Percentiles rank a stretch among this genome's conserved stretches.
phyloP scores from a whole-genome alignment of 2,888 invertebrate species.

The Napeogenes inachia region DNA sequence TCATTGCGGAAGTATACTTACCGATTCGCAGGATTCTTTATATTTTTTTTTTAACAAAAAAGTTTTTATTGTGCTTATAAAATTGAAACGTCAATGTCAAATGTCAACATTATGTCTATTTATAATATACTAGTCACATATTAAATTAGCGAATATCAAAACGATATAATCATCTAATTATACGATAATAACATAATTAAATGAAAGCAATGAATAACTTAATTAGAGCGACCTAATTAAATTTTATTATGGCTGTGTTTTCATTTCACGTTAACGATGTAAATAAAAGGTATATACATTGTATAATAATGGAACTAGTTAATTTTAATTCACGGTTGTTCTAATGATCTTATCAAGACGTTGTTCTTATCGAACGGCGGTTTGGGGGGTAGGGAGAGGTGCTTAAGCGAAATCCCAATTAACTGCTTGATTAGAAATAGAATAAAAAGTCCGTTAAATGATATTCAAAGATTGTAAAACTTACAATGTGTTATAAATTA shows the following conservation, averaged over 20 bases:
- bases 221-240: conserved; percentile 15
- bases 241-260: conserved; percentile 8
- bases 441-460: conserved; percentile 70
- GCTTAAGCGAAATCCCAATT: conserved; percentile 65
- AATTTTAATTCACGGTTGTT: conserved; percentile 11
- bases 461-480: conserved; percentile 65
- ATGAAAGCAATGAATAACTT: conserved; percentile 3
- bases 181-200: conserved; percentile 1
- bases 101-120: background rate
- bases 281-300: background rate
- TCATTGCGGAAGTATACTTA: conserved; percentile 30
- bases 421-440: conserved; percentile 67
- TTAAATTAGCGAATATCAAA: conserved; percentile 1
- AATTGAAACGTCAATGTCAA: no score
- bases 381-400: conserved; percentile 27
- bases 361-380: conserved; percentile 26
- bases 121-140: background rate
- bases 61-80: no score
- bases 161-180: conserved; percentile 3
- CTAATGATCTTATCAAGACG: conserved; percentile 15
- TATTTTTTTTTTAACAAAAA: conserved; percentile 2
- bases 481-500: conserved; percentile 8
- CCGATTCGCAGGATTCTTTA: conserved; percentile 12
- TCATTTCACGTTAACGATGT: background rate
- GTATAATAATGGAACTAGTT: conserved; percentile 8